These are phyloP conservation scores for Squalus acanthias DNA, from an alignment of 2,797 vertebrate species.

Conservation along the genomic window DNA sequence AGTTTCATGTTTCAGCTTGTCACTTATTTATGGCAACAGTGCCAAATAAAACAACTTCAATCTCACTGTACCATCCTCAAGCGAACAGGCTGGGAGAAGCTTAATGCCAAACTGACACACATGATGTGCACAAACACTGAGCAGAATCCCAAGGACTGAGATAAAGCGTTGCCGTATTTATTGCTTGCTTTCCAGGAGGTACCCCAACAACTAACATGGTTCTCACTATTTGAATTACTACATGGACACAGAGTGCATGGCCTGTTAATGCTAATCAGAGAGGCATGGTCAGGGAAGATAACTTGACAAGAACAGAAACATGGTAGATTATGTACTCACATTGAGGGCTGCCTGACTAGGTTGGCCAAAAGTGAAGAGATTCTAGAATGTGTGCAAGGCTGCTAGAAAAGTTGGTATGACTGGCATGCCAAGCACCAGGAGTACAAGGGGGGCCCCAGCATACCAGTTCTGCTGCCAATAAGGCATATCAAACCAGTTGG, in stretches of 20 bases:
- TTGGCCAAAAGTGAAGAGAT: background rate
- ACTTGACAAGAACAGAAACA: background rate
- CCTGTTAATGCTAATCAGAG: background rate
- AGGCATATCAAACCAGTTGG: background rate
- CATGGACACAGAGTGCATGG: background rate
- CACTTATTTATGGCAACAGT: background rate
- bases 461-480: background rate
- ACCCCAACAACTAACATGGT: background rate
- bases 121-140: background rate
- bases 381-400: background rate
- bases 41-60: conserved; percentile 22
- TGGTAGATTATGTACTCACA: background rate
- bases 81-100: background rate
- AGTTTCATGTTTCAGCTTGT: background rate
- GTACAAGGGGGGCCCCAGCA: background rate
- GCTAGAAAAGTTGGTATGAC: background rate
- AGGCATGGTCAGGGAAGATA: background rate
- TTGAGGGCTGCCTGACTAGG: background rate
- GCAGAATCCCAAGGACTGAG: background rate
- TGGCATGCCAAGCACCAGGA: background rate
- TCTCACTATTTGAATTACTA: background rate
- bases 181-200: background rate
- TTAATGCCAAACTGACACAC: conserved; percentile 6
- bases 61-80: conserved; percentile 5
- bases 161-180: background rate